Base-by-base conservation (phyloP, 2,888 invertebrate species). In the Crematogaster levior region DNA sequence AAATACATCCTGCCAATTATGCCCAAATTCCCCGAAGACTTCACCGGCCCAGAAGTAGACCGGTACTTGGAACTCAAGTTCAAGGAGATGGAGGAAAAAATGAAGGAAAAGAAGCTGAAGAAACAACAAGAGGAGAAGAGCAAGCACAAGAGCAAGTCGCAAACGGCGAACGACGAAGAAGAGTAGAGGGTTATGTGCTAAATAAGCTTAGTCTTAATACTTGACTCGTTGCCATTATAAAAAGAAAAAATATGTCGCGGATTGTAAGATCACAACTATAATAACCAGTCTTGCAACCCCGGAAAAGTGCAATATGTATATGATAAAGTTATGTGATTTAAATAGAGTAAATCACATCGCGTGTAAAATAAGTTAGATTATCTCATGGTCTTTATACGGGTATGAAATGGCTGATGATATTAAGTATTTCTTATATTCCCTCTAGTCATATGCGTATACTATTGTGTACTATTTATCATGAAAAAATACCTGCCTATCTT, bases 11-110 rank as follows among this genome's bases (percentile, higher is more conserved):
- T 98, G 88, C 98, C 98, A 4, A 96, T 97, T 89, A 97, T 97
- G 90, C 98, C 98, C 0, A 98, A 97, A 93, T 98, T 98, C 92
- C 98, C 98, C 0, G 98, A 98, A 94, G 98, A 98, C 93, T 98
- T 97, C 92, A 97, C 97, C 88, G 98, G 98, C 10, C 98, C 98
- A 9, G 95, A 98, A 90, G 98, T 98, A 10, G 98, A 98, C 92
- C 97, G 97, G 95, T 98, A 98, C 92, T 95, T 98, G 72, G 97
- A 97, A 15, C 95, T 97, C 81, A 98, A 98, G 93, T 98, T 97
- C 93, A 97, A 97, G 95, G 98, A 98, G 94, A 97, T 97, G 97
- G 98, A 98, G 94, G 97, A 97, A 87, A 97, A 97, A 94, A 96
- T 97, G 95, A 96, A 96, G 82, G 96, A 96, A 91, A 95, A 96